Percentiles rank a stretch among this genome's conserved stretches.
These are phyloP conservation scores for Drosophila antonietae DNA, from an alignment of 2,888 invertebrate species.

Conservation along the genomic window DNA sequence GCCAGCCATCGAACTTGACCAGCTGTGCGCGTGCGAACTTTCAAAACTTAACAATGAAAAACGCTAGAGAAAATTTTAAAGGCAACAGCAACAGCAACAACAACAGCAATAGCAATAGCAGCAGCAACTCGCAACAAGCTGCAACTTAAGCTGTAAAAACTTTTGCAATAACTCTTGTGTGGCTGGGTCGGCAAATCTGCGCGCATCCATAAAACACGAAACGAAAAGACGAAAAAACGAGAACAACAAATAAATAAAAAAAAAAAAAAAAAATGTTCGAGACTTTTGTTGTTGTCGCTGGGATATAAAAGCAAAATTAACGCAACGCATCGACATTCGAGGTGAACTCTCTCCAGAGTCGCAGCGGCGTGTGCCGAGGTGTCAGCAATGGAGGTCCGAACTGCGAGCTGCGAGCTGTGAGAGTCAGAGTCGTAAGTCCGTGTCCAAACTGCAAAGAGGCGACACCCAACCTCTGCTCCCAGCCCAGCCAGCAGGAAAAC, in stretches of 20 bases:
- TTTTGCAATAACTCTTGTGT: slow-evolving; percentile 62
- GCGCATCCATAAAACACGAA: slow-evolving; percentile 58
- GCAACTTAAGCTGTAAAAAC: slow-evolving; percentile 57
- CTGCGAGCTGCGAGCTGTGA: not conserved
- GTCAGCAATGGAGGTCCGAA: slow-evolving; percentile 16
- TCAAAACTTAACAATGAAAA: slow-evolving; percentile 53
- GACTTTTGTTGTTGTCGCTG: slow-evolving; percentile 35
- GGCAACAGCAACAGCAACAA: slow-evolving; percentile 12
- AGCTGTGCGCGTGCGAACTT: slow-evolving; percentile 49
- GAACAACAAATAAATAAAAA: not conserved
- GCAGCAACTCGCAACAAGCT: slow-evolving; percentile 38
- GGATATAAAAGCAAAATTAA: slow-evolving; percentile 66
- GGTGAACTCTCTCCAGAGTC: slow-evolving; percentile 24
- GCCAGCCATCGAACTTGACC: slow-evolving; percentile 38
- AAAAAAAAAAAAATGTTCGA: slow-evolving; percentile 29
- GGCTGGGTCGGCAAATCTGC: slow-evolving; percentile 58
- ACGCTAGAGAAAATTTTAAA: slow-evolving; percentile 40
- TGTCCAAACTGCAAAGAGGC: slow-evolving; percentile 6
- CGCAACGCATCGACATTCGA: slow-evolving; percentile 66
- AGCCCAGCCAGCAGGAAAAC: slow-evolving; percentile 42
- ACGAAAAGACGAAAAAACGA: not conserved
- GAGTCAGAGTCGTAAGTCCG: slow-evolving; percentile 8
- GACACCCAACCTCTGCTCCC: not conserved
- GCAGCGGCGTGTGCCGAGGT: not conserved
- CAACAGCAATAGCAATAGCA: slow-evolving; percentile 16